Evolutionary conservation across 2,797 vertebrate species (phyloP), one percentile per base, ranked within the genome.

Genomic region (Psittacula echo): DNA sequence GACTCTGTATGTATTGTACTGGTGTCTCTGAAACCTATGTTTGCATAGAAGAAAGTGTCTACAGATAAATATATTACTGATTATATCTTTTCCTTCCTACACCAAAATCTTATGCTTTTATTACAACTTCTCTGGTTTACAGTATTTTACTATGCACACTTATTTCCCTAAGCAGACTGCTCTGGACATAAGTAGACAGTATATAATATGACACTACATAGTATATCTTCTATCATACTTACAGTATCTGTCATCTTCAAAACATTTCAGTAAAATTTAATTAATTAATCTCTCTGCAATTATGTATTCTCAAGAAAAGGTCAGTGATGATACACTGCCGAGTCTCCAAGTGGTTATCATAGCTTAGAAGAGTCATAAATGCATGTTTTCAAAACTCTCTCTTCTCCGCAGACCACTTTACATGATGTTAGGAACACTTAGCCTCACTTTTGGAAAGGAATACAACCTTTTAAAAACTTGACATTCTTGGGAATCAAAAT

Each of bases 181-280:
- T 64, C 12, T 54, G 24, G 10, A 65, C 23, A 16, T 54, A 90
- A 65, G 15, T 48, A 75, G 42, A 70, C 4, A 62, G 30, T 37
- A 73, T 29, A 22, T 41, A 61, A 71, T 11, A 39, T 39, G 42
- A 70, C 4, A 62, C 27, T 37, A 73, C 26, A 22, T 41, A 61
- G 10, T 39, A 74, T 11, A 30, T 84, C 88, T 75, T 78, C 48
- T 84, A 11, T 47, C 14, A 8, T 84, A 74, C 68, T 83, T 90
- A 75, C 20, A 62, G 13, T 66, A 84, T 34, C 30, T 90, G 54
- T 48, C 44, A 88, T 89, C 83, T 95, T 88, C 66, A 85, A 90
- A 94, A 87, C 77, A 95, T 95, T 93, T 94, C 73, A 92, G 72
- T 45, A 89, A 95, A 93, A 66, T 39, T 86, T 94, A 89, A 90